phyloP scores from a whole-genome alignment of 2,888 invertebrate genomes.

The Heliothis peltigera region DNA sequence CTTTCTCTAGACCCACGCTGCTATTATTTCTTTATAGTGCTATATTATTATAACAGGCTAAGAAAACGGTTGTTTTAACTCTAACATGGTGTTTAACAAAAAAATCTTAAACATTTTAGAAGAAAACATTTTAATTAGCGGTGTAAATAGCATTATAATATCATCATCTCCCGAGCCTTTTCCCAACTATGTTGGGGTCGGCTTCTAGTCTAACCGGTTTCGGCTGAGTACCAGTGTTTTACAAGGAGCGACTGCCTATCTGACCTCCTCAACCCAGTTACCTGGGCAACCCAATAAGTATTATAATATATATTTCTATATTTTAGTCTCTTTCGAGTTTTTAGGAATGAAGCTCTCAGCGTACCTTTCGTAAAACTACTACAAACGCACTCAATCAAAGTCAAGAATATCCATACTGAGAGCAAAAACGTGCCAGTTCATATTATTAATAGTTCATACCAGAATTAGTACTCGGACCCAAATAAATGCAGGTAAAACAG shows the following conservation, averaged over 20 bases:
- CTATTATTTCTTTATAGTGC: slow-evolving; percentile 54
- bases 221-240: too few species aligned
- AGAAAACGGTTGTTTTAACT: slow-evolving; percentile 47
- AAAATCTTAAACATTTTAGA: neutral
- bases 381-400: neutral
- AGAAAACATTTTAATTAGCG: too few species aligned
- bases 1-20: slow-evolving; percentile 47
- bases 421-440: slow-evolving; percentile 16
- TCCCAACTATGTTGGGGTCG: too few species aligned
- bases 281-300: too few species aligned
- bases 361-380: neutral
- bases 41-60: slow-evolving; percentile 46
- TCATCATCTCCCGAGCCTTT: too few species aligned
- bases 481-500: slow-evolving; percentile 49
- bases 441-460: slow-evolving; percentile 8
- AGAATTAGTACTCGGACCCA: slow-evolving; percentile 20
- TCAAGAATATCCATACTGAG: neutral
- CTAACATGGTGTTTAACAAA: slow-evolving; percentile 1
- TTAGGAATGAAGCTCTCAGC: neutral
- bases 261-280: too few species aligned
- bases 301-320: too few species aligned
- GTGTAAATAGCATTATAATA: too few species aligned
- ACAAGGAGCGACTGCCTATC: too few species aligned
- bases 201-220: too few species aligned
- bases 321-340: too few species aligned